phyloP scores from a whole-genome alignment of 2,888 invertebrate species.

The Alitta virens region DNA sequence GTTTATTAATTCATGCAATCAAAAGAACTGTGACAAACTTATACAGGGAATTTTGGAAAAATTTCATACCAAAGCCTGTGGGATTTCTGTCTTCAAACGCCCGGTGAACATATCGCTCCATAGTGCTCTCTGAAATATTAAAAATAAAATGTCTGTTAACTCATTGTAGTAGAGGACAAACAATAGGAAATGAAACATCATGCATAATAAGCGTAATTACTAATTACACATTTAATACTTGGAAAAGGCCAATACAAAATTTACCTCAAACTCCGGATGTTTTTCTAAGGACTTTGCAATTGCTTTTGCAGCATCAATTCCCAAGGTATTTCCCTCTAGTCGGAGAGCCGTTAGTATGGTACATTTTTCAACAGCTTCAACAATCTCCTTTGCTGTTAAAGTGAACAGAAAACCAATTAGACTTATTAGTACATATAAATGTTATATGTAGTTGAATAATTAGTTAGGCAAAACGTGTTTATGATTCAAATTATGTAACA shows the following conservation, averaged over 20 bases:
- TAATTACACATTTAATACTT: too few relatives aligned
- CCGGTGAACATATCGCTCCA: slow-evolving; percentile 99
- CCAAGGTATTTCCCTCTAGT: slow-evolving; percentile 89
- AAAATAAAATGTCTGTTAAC: not conserved
- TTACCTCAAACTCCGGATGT: slow-evolving; percentile 69
- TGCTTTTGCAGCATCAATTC: slow-evolving; percentile 81
- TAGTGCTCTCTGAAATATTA: slow-evolving; percentile 65
- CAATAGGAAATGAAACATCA: too few relatives aligned
- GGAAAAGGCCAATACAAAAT: too few relatives aligned
- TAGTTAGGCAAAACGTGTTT: too few relatives aligned
- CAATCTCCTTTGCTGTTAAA: slow-evolving; percentile 61
- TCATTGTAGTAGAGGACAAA: too few relatives aligned
- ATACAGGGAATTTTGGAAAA: not conserved
- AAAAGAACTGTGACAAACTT: not conserved
- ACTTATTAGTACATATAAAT: too few relatives aligned
- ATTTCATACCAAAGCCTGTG: slow-evolving; percentile 73
- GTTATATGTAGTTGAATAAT: too few relatives aligned
- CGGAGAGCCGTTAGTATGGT: slow-evolving; percentile 71
- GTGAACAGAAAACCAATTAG: not conserved
- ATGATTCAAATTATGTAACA: too few relatives aligned
- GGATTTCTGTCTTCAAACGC: slow-evolving; percentile 91
- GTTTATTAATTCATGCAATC: not conserved
- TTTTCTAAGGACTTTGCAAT: slow-evolving; percentile 77
- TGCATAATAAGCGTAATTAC: too few relatives aligned
- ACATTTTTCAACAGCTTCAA: slow-evolving; percentile 73